Percentiles rank a stretch among this genome's conserved stretches.
These are phyloP conservation scores for Lontra canadensis DNA, from an alignment of 2,113 vertebrate species.

Conservation along the genomic window DNA sequence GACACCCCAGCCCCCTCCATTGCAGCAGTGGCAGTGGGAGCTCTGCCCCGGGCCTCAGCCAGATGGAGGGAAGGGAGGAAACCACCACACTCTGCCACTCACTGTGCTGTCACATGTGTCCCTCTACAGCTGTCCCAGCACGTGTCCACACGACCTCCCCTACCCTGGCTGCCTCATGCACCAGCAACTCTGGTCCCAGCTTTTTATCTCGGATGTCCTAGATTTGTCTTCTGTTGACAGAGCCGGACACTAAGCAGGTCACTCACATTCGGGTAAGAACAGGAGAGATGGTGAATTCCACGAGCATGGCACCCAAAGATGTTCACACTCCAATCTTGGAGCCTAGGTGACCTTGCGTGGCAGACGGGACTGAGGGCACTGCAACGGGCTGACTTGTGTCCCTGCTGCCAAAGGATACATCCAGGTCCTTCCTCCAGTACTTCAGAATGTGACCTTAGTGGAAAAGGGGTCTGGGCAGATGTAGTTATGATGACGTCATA, in stretches of 20 bases:
- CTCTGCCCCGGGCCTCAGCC: neutral
- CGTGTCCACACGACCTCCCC: too few relatives aligned
- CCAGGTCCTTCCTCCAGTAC: neutral
- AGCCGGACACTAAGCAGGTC: neutral
- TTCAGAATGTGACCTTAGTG: neutral
- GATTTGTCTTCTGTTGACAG: neutral
- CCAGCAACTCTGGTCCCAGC: accelerated
- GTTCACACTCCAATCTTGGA: accelerated
- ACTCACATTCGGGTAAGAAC: accelerated
- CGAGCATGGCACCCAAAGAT: neutral
- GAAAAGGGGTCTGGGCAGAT: neutral
- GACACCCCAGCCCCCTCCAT: accelerated
- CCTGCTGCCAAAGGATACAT: neutral
- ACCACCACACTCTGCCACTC: neutral
- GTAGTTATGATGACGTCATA: neutral
- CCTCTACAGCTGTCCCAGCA: neutral
- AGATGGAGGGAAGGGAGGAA: neutral
- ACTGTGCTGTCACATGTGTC: accelerated
- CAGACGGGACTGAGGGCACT: neutral
- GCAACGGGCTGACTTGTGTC: neutral
- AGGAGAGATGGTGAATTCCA: neutral
- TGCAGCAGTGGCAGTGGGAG: neutral
- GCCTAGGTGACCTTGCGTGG: accelerated
- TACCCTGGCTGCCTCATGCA: neutral
- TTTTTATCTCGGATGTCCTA: neutral